phyloP scores from a whole-genome alignment of 2,113 vertebrate species.

The Nothoprocta pentlandii region DNA sequence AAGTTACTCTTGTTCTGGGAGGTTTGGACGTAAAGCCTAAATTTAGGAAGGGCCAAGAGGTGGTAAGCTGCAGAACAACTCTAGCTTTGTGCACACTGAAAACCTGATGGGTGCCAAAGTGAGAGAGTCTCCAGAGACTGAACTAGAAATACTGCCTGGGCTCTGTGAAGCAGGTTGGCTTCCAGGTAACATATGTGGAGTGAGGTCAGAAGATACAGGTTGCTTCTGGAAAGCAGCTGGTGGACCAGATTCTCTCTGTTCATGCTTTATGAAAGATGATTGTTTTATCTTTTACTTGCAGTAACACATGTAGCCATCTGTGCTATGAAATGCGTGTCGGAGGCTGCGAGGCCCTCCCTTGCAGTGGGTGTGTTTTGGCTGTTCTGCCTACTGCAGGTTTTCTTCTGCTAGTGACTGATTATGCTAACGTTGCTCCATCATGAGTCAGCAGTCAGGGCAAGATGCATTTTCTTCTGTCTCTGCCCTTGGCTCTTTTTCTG shows the following conservation, averaged over 20 bases:
- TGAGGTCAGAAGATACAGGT: background rate
- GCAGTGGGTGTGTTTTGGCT: background rate
- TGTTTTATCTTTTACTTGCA: background rate
- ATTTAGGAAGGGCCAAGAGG: background rate
- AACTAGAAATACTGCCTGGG: background rate
- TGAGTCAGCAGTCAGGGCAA: constrained; percentile 23
- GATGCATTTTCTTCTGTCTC: background rate
- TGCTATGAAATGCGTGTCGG: background rate
- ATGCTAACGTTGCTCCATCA: constrained; percentile 19
- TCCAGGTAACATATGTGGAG: background rate
- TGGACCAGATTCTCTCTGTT: background rate
- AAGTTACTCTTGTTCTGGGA: background rate
- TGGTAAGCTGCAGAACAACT: background rate
- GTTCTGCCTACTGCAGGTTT: background rate
- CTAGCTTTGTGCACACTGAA: background rate
- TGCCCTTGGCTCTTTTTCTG: constrained; percentile 19
- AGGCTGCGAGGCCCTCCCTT: background rate
- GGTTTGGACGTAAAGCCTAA: background rate
- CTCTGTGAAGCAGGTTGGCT: background rate
- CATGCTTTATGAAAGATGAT: background rate
- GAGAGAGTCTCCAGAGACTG: background rate
- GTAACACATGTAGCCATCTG: background rate
- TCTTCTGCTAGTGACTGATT: background rate
- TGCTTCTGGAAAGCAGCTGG: background rate
- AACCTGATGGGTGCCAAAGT: background rate